A percentile compares a stretch with the other conserved stretches of the same genome.
These are phyloP conservation scores for Syrrhaptes paradoxus DNA, from an alignment of 2,113 vertebrate genomes.

Conservation along the genomic window DNA sequence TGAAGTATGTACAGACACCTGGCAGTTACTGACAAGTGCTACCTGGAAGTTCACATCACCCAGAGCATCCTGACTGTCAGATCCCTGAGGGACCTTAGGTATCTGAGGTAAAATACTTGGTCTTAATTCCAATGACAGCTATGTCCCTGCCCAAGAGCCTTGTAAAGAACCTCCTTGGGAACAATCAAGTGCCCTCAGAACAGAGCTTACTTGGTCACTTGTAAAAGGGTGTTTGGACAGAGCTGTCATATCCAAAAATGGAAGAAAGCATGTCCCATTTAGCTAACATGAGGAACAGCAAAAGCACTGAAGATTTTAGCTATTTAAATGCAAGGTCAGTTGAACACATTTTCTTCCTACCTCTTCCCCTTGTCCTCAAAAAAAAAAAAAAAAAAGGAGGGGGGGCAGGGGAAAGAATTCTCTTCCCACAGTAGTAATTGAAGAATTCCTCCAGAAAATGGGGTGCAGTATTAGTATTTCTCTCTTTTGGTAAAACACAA, in stretches of 20 bases:
- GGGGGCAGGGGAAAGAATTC: too few species aligned
- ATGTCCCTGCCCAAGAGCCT: fast-evolving
- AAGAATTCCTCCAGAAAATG: background rate
- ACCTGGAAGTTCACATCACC: background rate
- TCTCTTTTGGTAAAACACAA: background rate
- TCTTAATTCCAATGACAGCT: background rate
- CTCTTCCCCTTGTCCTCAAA: background rate
- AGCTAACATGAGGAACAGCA: background rate
- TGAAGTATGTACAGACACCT: background rate
- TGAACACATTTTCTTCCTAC: background rate
- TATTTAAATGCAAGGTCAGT: background rate
- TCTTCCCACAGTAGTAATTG: background rate
- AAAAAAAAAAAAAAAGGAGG: background rate
- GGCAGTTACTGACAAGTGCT: background rate
- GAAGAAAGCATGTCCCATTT: background rate
- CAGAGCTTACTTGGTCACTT: background rate
- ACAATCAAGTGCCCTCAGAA: background rate
- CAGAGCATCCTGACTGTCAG: background rate
- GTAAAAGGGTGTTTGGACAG: background rate
- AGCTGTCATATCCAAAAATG: background rate
- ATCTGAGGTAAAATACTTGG: background rate
- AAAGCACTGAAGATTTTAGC: background rate
- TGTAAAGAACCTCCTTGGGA: background rate
- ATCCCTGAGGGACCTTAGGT: background rate
- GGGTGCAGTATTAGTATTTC: background rate